Evolutionary conservation across 2,797 vertebrate genomes (phyloP).

Genomic region (Catostomus latipinnis): DNA sequence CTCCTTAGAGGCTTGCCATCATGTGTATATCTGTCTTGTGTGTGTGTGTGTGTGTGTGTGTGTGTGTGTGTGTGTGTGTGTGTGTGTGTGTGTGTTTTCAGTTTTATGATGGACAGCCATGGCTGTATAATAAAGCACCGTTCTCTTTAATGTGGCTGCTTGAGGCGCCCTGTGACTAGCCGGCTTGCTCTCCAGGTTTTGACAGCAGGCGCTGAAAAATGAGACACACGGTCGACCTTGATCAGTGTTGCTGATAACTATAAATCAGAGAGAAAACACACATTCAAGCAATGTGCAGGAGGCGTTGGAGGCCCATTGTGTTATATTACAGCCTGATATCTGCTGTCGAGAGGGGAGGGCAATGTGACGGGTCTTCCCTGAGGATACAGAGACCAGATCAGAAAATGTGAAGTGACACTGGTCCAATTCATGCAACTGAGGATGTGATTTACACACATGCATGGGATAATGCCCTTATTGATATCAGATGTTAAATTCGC

Average conservation of each 20-base stretch:
- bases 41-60: not conserved
- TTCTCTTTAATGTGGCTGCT: conserved; percentile 58
- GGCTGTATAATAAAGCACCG: conserved; percentile 31
- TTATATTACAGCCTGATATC: conserved; percentile 62
- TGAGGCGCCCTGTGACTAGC: conserved; percentile 51
- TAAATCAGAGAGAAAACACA: conserved; percentile 72
- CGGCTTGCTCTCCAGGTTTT: conserved; percentile 49
- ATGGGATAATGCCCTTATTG: not conserved
- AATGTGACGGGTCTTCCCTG: conserved; percentile 11
- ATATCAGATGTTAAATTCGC: not conserved
- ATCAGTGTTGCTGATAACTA: conserved; percentile 69
- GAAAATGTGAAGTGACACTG: not conserved
- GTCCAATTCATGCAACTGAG: not conserved
- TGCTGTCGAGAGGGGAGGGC: conserved; percentile 51
- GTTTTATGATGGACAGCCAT: conserved; percentile 28
- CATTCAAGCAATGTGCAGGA: conserved; percentile 67
- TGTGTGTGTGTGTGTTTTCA: conserved; percentile 29
- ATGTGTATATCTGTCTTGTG: not conserved
- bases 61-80: not conserved
- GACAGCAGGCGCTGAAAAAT: conserved; percentile 68
- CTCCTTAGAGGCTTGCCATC: not conserved
- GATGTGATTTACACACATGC: not conserved
- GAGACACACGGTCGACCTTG: conserved; percentile 70
- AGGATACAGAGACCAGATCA: not conserved
- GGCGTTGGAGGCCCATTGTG: conserved; percentile 61